Evolutionary conservation across 2,888 invertebrate genomes (phyloP).

Genomic region (Halocaridina rubra): DNA sequence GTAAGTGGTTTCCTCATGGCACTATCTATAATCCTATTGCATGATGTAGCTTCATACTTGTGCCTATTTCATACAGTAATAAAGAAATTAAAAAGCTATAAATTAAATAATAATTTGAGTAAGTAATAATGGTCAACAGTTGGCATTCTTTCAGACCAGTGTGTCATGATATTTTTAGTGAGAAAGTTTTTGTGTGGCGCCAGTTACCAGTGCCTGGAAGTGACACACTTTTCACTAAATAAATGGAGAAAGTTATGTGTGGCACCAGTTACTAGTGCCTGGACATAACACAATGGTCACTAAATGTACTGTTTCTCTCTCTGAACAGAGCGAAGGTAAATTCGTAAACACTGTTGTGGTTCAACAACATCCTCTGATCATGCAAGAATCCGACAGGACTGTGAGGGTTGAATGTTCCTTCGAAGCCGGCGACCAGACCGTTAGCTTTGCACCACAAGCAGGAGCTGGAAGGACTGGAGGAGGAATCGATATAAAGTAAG

Average conservation of each 20-base stretch:
- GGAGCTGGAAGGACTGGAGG: constrained; percentile 62
- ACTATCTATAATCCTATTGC: no score
- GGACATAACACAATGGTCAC: background rate
- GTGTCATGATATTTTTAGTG: no score
- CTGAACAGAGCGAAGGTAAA: constrained; percentile 67
- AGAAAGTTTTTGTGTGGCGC: no score
- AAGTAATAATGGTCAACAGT: no score
- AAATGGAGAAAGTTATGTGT: no score
- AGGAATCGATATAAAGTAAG: constrained; percentile 64
- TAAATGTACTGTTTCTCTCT: background rate
- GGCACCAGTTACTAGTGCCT: background rate
- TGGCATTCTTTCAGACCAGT: no score
- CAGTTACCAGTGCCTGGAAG: no score
- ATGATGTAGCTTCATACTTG: no score
- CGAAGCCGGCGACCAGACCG: constrained; percentile 70
- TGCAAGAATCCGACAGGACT: constrained; percentile 70
- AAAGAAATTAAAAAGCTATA: no score
- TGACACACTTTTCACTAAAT: no score
- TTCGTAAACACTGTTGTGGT: constrained; percentile 70
- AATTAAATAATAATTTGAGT: no score
- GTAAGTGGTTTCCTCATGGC: constrained; percentile 66
- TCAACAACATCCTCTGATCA: constrained; percentile 70
- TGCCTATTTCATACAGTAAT: no score
- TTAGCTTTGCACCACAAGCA: constrained; percentile 67
- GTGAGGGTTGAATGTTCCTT: constrained; percentile 70